These are phyloP conservation scores for Lapara coniferarum DNA, from an alignment of 2,888 invertebrate genomes.

Conservation along the genomic window DNA sequence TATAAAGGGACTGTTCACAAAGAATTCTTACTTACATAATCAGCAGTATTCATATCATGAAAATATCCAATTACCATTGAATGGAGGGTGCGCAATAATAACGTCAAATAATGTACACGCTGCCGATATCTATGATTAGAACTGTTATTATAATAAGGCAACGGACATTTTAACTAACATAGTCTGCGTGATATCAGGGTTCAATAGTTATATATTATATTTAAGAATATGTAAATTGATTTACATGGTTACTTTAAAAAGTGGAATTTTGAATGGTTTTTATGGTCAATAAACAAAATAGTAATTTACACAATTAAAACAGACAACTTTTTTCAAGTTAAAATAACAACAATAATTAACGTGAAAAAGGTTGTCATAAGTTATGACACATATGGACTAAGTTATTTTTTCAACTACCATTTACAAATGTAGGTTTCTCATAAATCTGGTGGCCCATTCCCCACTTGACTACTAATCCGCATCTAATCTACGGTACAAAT, in stretches of 20 bases:
- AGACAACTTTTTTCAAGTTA: too few species aligned
- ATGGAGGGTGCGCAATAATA: conserved; percentile 53
- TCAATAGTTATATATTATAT: not conserved
- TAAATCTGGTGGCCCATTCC: too few species aligned
- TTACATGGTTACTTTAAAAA: too few species aligned
- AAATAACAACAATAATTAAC: too few species aligned
- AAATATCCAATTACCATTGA: conserved; percentile 65
- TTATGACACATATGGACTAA: too few species aligned
- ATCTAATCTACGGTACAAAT: conserved; percentile 15
- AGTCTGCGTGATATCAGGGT: too few species aligned
- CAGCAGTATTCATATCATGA: conserved; percentile 65
- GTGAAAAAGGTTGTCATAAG: too few species aligned
- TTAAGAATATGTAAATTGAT: not conserved
- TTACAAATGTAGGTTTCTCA: not conserved
- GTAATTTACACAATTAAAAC: too few species aligned
- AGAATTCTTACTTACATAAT: conserved; percentile 64
- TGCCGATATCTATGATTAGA: conserved; percentile 39
- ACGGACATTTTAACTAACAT: conserved; percentile 36
- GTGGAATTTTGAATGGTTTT: too few species aligned
- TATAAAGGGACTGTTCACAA: conserved; percentile 66
- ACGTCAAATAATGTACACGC: conserved; percentile 57
- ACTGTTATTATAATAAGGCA: conserved; percentile 33
- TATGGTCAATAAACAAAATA: too few species aligned
- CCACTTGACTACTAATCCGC: not conserved
- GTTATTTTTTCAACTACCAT: too few species aligned